Percentiles rank a stretch among this genome's conserved stretches.
phyloP scores from a whole-genome alignment of 2,113 vertebrate genomes.

The Camelus bactrianus region DNA sequence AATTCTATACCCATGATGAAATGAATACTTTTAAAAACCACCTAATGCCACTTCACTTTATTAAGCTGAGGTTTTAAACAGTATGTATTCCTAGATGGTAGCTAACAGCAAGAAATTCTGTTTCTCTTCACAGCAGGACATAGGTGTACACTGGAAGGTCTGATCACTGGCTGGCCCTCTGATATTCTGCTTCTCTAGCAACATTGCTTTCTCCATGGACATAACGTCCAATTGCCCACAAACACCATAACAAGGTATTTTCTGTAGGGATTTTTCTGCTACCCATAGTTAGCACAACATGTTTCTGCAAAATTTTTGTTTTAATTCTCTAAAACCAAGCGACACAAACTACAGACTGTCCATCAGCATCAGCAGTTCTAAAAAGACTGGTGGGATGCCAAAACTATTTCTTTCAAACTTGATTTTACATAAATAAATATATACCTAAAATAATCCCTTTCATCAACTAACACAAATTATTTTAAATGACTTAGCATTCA shows the following conservation, averaged over 20 bases:
- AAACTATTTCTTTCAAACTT: constrained; percentile 26
- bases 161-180: not conserved
- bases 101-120: not conserved
- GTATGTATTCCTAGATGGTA: not conserved
- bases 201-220: not conserved
- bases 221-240: not conserved
- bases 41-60: not conserved
- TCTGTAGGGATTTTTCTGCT: not conserved
- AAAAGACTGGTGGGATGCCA: not conserved
- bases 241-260: not conserved
- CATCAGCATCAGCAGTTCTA: not conserved
- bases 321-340: constrained; percentile 41
- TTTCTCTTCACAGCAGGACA: not conserved
- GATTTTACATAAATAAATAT: constrained; percentile 29
- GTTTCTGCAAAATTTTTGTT: not conserved
- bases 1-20: not conserved
- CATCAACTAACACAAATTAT: not conserved
- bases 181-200: not conserved
- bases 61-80: constrained; percentile 13
- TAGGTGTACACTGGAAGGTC: not conserved
- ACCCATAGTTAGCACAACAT: not conserved
- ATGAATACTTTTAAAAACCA: constrained; percentile 1
- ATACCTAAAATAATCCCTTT: constrained; percentile 24
- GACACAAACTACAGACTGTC: not conserved
- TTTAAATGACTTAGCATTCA: constrained; percentile 14